Percentiles rank a stretch among this genome's conserved stretches.
phyloP scores from a whole-genome alignment of 2,797 vertebrate genomes.

The Notoglanidium macrostoma region DNA sequence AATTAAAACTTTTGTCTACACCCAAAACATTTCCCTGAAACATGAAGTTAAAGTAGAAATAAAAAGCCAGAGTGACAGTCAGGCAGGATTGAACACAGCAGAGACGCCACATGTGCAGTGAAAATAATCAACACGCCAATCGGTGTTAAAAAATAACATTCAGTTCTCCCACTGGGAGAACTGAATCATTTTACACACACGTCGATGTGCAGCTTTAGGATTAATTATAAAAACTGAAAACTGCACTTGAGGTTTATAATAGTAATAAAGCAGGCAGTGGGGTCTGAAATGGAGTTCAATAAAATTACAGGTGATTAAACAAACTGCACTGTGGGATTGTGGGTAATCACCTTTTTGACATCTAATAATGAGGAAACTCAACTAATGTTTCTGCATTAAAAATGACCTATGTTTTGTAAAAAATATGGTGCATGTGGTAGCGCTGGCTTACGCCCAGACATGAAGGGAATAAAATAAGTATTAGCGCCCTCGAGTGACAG shows the following conservation, averaged over 20 bases:
- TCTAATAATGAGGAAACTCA: no score
- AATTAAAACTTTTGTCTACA: background rate
- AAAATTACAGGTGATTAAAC: background rate
- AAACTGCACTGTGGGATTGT: background rate
- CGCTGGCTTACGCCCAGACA: background rate
- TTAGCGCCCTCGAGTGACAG: background rate
- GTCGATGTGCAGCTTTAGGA: background rate
- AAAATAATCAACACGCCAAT: background rate
- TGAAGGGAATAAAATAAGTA: background rate
- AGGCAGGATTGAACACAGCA: background rate
- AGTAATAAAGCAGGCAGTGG: background rate
- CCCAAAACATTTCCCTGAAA: background rate
- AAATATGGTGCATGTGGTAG: background rate
- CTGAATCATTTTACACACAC: constrained; percentile 25
- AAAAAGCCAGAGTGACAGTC: background rate
- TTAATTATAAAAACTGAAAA: background rate
- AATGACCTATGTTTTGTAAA: background rate
- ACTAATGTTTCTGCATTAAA: background rate
- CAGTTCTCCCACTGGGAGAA: constrained; percentile 48
- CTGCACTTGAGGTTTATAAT: background rate
- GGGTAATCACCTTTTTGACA: background rate
- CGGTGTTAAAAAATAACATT: constrained; percentile 5
- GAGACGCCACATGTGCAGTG: background rate
- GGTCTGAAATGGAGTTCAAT: background rate
- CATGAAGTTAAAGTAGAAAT: background rate